phyloP scores from a whole-genome alignment of 2,797 vertebrate species.

The Urocyon cinereoargenteus region DNA sequence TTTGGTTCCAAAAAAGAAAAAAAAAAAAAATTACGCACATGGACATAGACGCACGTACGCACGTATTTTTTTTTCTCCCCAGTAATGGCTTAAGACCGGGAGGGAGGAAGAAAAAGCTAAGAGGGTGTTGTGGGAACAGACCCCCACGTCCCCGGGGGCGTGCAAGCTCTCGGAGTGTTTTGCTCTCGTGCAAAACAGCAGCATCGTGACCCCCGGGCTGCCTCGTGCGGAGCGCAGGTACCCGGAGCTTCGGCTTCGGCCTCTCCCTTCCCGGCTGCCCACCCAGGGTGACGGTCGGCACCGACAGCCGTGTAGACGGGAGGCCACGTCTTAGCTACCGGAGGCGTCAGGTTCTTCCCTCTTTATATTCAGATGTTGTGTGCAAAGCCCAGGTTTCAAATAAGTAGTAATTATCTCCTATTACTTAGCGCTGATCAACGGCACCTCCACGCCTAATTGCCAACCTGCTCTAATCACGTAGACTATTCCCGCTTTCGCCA shows the following conservation, averaged over 20 bases:
- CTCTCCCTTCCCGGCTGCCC: slow-evolving; percentile 69
- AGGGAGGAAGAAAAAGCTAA: background rate
- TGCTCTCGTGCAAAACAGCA: too few relatives aligned
- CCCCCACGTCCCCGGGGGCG: background rate
- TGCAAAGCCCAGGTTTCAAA: slow-evolving; percentile 81
- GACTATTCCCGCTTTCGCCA: slow-evolving; percentile 79
- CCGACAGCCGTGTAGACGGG: slow-evolving; percentile 68
- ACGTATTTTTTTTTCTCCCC: background rate
- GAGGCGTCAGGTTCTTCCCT: slow-evolving; percentile 57
- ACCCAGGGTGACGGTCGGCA: slow-evolving; percentile 65
- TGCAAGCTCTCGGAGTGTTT: too few relatives aligned
- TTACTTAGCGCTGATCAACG: slow-evolving; percentile 74
- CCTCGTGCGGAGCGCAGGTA: background rate
- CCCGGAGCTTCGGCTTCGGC: background rate
- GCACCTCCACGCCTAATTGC: slow-evolving; percentile 81
- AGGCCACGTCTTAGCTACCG: slow-evolving; percentile 76
- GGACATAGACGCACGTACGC: background rate
- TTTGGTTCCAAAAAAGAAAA: background rate
- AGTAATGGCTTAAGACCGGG: background rate
- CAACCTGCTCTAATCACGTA: slow-evolving; percentile 78
- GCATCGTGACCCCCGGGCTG: rapidly evolving
- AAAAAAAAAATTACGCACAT: background rate
- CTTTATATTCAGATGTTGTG: slow-evolving; percentile 61
- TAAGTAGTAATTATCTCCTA: slow-evolving; percentile 80
- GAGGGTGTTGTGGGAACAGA: background rate